phyloP scores from a whole-genome alignment of 2,113 vertebrate species.

The Charina bottae region DNA sequence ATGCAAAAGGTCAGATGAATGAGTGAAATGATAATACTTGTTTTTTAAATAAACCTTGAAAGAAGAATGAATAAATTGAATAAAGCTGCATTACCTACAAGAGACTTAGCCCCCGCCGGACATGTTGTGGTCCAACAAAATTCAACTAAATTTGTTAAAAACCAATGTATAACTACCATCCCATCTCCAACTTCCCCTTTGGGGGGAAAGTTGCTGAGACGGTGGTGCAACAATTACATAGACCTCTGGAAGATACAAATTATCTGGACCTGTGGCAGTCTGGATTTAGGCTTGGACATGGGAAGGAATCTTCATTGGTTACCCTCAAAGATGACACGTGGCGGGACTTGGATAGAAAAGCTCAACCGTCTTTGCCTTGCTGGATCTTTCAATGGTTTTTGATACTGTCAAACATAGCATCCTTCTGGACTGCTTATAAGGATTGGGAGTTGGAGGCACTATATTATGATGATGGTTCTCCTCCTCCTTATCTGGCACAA shows the following conservation, averaged over 20 bases:
- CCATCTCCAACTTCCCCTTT: not conserved
- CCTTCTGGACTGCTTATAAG: not conserved
- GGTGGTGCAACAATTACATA: not conserved
- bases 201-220: not conserved
- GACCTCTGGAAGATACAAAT: not conserved
- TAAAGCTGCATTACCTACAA: slow-evolving; percentile 3
- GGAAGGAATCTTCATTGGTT: not conserved
- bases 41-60: not conserved
- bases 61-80: not conserved
- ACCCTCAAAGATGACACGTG: not conserved
- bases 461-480: not conserved
- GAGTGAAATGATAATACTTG: not conserved
- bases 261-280: not conserved
- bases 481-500: no score
- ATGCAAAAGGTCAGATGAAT: not conserved
- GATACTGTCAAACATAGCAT: not conserved
- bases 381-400: not conserved
- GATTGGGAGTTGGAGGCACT: not conserved
- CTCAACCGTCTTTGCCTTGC: not conserved
- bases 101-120: not conserved
- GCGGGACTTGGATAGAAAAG: not conserved
- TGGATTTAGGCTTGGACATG: not conserved
- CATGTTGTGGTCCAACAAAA: not conserved
- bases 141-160: not conserved
- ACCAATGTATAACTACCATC: not conserved